Evolutionary conservation across 2,113 vertebrate species (phyloP).

Genomic region (Acrocephalus kingi): DNA sequence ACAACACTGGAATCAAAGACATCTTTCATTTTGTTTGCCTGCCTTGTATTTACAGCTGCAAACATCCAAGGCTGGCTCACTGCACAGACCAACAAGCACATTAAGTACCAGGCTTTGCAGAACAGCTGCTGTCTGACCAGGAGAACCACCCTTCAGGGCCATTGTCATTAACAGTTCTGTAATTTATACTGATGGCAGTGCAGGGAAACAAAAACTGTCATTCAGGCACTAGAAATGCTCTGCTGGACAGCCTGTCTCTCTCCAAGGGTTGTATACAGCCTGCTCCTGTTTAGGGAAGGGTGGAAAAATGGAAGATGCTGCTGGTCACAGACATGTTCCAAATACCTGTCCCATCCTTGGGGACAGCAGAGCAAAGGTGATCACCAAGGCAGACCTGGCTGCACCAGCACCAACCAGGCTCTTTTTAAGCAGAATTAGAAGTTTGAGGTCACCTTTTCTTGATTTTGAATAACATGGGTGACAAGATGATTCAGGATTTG

Average conservation of each 20-base stretch:
- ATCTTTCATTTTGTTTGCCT: not conserved
- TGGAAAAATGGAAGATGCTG: not conserved
- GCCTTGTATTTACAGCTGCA: not conserved
- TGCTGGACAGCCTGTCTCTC: not conserved
- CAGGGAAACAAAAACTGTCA: not conserved
- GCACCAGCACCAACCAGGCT: not conserved
- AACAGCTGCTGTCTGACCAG: slow-evolving; percentile 15
- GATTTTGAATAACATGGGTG: not conserved
- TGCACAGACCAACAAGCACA: not conserved
- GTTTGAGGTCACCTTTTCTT: not conserved
- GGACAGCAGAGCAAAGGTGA: not conserved
- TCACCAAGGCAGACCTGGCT: not conserved
- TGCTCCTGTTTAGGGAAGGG: not conserved
- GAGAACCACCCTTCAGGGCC: not conserved
- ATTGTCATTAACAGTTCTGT: not conserved
- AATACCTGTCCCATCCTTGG: too few relatives aligned
- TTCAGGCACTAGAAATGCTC: not conserved
- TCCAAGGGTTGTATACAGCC: not conserved
- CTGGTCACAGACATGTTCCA: not conserved
- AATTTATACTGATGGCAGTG: not conserved
- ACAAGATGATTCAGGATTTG: not conserved
- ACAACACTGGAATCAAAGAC: not conserved
- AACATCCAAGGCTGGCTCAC: not conserved
- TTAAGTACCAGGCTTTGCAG: not conserved
- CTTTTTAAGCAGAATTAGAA: not conserved